These are phyloP conservation scores for Ibidorhyncha struthersii DNA, from an alignment of 2,113 vertebrate species.

Conservation along the genomic window DNA sequence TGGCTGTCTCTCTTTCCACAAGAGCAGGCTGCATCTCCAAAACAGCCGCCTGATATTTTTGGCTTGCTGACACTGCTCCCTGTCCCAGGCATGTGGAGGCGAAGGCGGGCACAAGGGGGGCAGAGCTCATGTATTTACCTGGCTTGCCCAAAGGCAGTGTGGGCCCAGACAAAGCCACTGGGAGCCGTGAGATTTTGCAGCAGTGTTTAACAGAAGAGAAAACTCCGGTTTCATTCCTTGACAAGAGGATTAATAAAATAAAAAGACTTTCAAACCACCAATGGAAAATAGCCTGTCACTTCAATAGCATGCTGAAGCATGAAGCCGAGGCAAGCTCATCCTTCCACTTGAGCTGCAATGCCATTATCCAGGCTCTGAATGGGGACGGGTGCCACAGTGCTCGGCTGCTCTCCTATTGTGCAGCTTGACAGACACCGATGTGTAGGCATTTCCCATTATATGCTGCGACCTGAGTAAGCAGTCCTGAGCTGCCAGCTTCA, in stretches of 20 bases:
- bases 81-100: fast-evolving
- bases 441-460: not conserved
- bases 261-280: not conserved
- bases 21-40: not conserved
- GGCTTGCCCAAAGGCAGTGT: not conserved
- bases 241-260: conserved; percentile 13
- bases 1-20: not conserved
- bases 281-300: conserved; percentile 30
- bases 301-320: not conserved
- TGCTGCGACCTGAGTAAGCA: not conserved
- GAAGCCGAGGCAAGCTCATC: not conserved
- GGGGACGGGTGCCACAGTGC: not conserved
- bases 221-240: not conserved
- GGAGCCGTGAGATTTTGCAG: not conserved
- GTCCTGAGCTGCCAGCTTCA: not conserved
- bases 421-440: not conserved
- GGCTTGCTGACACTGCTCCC: not conserved
- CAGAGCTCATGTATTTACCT: fast-evolving
- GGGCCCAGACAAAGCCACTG: not conserved
- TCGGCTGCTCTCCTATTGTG: not conserved
- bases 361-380: not conserved
- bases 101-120: not conserved
- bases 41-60: not conserved
- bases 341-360: not conserved
- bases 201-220: not conserved